These are phyloP conservation scores for Bombus pascuorum DNA, from an alignment of 1,140 invertebrate genomes.

Conservation along the genomic window DNA sequence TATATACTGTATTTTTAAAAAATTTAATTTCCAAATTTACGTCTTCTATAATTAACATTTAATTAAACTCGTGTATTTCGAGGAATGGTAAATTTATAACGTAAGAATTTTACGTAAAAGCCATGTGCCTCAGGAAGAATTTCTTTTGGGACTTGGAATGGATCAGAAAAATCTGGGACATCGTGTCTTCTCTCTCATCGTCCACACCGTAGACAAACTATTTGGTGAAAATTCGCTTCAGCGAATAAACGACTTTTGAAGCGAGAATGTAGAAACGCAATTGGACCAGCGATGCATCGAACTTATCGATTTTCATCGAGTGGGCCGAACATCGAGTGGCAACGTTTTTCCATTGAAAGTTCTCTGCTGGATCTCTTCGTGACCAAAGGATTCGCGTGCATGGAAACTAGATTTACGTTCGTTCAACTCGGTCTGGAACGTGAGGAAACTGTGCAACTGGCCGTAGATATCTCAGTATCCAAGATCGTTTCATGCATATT, in stretches of 20 bases:
- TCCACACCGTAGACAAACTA: no score
- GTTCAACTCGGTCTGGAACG: slow-evolving; percentile 4
- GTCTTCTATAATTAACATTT: no score
- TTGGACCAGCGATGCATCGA: not conserved
- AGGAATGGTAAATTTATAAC: no score
- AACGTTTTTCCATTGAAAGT: not conserved
- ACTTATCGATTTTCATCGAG: slow-evolving; percentile 7
- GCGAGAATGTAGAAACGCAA: not conserved
- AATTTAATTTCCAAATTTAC: no score
- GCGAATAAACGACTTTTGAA: not conserved
- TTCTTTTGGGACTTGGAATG: no score
- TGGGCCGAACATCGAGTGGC: not conserved
- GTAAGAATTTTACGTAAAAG: no score
- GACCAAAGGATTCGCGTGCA: not conserved
- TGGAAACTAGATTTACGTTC: not conserved
- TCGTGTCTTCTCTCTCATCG: no score
- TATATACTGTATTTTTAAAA: no score
- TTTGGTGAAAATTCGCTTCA: not conserved
- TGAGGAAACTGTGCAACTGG: slow-evolving; percentile 3
- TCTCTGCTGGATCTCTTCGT: not conserved
- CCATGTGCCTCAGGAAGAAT: no score
- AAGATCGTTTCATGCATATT: not conserved
- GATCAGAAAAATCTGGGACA: no score
- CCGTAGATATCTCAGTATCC: not conserved
- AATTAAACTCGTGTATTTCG: no score